These are phyloP conservation scores for Acleris emargana DNA, from an alignment of 2,888 invertebrate genomes.

Conservation along the genomic window DNA sequence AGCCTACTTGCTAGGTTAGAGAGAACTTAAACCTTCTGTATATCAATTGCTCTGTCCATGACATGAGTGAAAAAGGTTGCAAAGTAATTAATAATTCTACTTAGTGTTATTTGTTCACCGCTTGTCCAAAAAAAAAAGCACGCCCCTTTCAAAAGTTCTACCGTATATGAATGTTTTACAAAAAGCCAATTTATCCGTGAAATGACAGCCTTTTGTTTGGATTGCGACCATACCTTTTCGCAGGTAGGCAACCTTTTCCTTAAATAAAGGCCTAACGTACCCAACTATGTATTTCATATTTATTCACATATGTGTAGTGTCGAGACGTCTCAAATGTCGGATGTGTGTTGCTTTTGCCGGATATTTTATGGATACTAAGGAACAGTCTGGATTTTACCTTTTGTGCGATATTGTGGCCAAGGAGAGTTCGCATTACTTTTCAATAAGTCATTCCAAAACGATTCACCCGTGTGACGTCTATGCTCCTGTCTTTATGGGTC, in stretches of 20 bases:
- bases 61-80: not conserved
- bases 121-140: constrained; percentile 18
- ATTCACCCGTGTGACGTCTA: too few relatives aligned
- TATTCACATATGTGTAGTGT: constrained; percentile 25
- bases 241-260: constrained; percentile 52
- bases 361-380: not conserved
- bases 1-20: too few relatives aligned
- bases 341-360: constrained; percentile 15
- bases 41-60: too few relatives aligned
- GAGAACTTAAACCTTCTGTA: not conserved
- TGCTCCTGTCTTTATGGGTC: too few relatives aligned
- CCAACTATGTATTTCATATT: constrained; percentile 43
- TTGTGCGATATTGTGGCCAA: too few relatives aligned
- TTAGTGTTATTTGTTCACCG: not conserved
- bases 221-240: constrained; percentile 42
- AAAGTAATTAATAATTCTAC: not conserved
- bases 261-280: constrained; percentile 51
- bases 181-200: constrained; percentile 48
- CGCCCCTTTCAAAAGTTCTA: constrained; percentile 36
- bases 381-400: not conserved
- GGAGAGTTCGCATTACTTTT: too few relatives aligned
- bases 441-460: too few relatives aligned
- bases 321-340: constrained; percentile 20
- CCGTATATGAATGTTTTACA: constrained; percentile 47
- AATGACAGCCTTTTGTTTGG: constrained; percentile 50